Base-by-base conservation (phyloP, 2,113 vertebrate genomes). In the Megaceryle maxima region DNA sequence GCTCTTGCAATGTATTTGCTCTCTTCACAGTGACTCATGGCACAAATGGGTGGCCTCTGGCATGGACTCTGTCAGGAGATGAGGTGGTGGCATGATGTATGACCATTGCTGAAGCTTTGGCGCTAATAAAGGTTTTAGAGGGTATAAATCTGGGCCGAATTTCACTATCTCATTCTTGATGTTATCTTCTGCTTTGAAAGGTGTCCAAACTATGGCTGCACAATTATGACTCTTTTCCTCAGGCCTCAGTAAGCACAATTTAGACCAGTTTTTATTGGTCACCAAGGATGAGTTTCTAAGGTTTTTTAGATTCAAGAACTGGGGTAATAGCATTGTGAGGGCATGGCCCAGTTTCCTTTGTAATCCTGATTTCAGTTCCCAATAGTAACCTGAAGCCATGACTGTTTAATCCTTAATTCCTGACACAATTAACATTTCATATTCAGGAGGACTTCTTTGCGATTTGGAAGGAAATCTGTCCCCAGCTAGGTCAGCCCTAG, bases 281-380 rank as follows among this genome's bases (percentile, higher is more conserved):
- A 97, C 97, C 6, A 6, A 97, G 96, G 97, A 96, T 95, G 96
- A 97, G 96, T 96, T 97, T 96, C 96, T 92, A 83, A 97, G 95
- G 89, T 85, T 94, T 93, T 94, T 92, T 95, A 97, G 94, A 94
- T 88, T 90, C 96, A 55, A 79, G 96, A 97, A 97, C 87, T 97
- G 96, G 97, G 97, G 93, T 97, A 97, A 97, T 97, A 97, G 96
- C 97, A 97, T 97, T 97, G 97, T 68, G 94, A 97, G 96, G 96
- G 93, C 97, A 97, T 97, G 97, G 91, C 96, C 97, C 96, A 95
- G 84, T 97, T 97, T 97, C 96, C 93, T 96, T 94, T 95, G 94
- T 97, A 97, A 97, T 97, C 97, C 97, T 96, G 95, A 87, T 97
- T 97, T 95, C 94, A 55, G 94, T 79, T 97, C 97, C 96, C 96